Evolutionary conservation across 1,140 invertebrate genomes (phyloP), one percentile per base, ranked within the genome.

Genomic region (Sarcophaga peregrina): DNA sequence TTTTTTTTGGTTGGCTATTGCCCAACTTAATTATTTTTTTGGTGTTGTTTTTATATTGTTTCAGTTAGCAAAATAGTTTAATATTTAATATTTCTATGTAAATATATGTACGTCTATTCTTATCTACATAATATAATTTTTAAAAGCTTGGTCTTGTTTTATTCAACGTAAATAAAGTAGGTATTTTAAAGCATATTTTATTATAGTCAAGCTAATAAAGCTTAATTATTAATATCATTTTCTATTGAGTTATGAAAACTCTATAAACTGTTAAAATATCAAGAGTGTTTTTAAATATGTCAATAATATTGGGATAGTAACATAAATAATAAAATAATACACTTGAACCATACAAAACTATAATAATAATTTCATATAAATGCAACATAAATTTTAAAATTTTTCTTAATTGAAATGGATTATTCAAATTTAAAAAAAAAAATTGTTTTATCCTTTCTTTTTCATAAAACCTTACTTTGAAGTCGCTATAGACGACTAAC

Each of bases 1-100:
- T 37, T 37, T 37, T 37, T 37, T 37, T 1, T 37, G 25, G 17
- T 68, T 20, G 62, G 20, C 20, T 25, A 58, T 7, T 68, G 62
- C 8, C 62, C 62, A 20, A 68, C 62, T 48, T 46, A 10, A 37
- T 48, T 76, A 17, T 76, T 78, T 52, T 3, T 78, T 50, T 78
- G n/a, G 7, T 52, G n/a, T 25, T 78, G 7, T 72, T 78, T 46
- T 48, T 76, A 76, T 76, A 76, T 68, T 68, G 17, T 68, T 17
- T 68, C 62, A 20, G 17, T 68, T 78, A 78, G 75, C 75, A 78
- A 78, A 78, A 78, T 78, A 78, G 75, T 78, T 50, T 76, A 15
- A 17, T 76, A 48, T 76, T 62, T 15, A 47, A 48, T 52, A 48
- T 48, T 76, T 20, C n/a, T 8, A 20, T 25, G 37, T 72, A 72